phyloP scores from a whole-genome alignment of 2,113 vertebrate species.

The Elephantulus edwardii region DNA sequence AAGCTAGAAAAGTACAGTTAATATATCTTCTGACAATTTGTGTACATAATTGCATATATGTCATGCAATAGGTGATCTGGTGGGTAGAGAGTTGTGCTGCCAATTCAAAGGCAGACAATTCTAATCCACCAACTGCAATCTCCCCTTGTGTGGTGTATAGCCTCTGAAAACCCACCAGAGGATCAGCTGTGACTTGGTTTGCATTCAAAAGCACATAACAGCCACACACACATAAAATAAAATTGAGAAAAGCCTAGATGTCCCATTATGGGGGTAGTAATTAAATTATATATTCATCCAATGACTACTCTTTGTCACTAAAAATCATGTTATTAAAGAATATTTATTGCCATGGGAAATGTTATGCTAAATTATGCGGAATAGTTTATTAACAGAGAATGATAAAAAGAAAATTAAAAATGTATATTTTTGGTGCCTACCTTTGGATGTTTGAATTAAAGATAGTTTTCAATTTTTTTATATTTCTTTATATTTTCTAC shows the following conservation, averaged over 20 bases:
- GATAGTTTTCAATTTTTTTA: background rate
- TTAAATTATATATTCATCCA: background rate
- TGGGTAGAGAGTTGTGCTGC: too few species aligned
- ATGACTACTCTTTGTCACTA: background rate
- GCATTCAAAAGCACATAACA: too few species aligned
- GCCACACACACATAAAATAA: too few species aligned
- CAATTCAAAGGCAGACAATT: too few species aligned
- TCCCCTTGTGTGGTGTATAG: too few species aligned
- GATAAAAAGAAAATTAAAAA: background rate
- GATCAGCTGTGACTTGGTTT: too few species aligned
- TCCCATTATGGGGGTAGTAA: background rate
- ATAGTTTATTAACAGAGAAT: background rate
- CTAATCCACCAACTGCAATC: too few species aligned
- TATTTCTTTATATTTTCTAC: slow-evolving; percentile 2
- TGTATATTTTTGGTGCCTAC: background rate
- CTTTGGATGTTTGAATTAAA: background rate
- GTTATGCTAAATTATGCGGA: too few species aligned
- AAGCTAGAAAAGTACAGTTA: background rate
- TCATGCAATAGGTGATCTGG: background rate
- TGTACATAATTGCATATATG: background rate
- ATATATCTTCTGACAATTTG: background rate
- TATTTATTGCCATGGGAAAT: background rate
- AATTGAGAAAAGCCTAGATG: background rate
- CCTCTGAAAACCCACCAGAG: too few species aligned
- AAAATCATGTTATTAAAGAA: slow-evolving; percentile 25